These are phyloP conservation scores for Capricornis sumatraensis DNA, from an alignment of 2,113 vertebrate species.

Conservation along the genomic window DNA sequence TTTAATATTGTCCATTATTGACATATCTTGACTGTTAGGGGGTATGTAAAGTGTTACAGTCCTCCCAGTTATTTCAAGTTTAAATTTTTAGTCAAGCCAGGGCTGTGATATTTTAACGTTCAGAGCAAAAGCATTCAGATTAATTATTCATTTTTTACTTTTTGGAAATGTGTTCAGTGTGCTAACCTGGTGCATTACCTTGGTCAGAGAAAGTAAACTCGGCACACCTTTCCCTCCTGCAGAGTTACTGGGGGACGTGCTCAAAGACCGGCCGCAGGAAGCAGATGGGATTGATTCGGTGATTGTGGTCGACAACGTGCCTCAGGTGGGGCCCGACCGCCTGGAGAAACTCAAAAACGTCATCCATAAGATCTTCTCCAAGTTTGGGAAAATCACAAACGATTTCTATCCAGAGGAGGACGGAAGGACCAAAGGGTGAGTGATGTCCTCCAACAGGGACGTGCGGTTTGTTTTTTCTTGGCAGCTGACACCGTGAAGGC, in stretches of 20 bases:
- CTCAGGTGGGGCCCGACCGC: conserved; percentile 94
- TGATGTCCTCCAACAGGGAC: rapidly evolving
- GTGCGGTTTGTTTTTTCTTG: neutral
- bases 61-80: neutral
- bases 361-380: conserved; percentile 98
- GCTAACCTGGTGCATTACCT: neutral
- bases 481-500: rapidly evolving
- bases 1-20: neutral
- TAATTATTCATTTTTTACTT: neutral
- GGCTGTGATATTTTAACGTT: neutral
- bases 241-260: conserved; percentile 89
- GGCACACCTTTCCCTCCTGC: neutral
- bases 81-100: neutral
- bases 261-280: conserved; percentile 92
- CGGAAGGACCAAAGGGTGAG: conserved; percentile 94
- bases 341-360: conserved; percentile 97
- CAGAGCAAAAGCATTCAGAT: neutral
- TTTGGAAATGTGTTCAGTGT: neutral
- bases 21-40: neutral
- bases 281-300: conserved; percentile 97
- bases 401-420: conserved; percentile 96
- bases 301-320: conserved; percentile 95
- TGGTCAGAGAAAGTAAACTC: neutral
- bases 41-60: neutral
- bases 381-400: conserved; percentile 97